A percentile compares a stretch with the other conserved stretches of the same genome.
phyloP scores from a whole-genome alignment of 2,113 vertebrate genomes.

The Recurvirostra avosetta region DNA sequence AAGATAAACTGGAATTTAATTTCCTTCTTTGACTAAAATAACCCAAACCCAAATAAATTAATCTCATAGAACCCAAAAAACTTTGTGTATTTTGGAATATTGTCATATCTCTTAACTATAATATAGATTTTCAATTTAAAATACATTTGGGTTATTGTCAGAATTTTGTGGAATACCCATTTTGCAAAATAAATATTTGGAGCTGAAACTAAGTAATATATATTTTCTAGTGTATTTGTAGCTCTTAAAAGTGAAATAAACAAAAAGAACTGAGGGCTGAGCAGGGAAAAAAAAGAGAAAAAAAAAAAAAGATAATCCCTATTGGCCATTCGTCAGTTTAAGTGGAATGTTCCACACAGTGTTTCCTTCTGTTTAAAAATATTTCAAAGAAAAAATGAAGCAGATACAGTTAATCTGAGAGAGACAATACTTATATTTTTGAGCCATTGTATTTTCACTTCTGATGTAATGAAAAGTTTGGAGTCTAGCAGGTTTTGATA shows the following conservation, averaged over 20 bases:
- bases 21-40: background rate
- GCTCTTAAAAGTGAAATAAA: background rate
- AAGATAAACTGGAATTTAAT: background rate
- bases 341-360: background rate
- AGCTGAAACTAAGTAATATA: background rate
- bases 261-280: background rate
- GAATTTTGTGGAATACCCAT: background rate
- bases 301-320: background rate
- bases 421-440: background rate
- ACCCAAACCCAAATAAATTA: background rate
- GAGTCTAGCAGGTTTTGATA: background rate
- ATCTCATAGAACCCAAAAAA: background rate
- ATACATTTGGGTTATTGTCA: background rate
- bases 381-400: background rate
- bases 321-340: background rate
- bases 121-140: background rate
- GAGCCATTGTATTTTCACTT: background rate
- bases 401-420: background rate
- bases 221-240: background rate
- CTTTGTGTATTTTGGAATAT: background rate
- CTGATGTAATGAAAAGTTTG: background rate
- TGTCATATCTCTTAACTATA: background rate
- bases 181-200: background rate
- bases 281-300: too few relatives aligned
- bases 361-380: background rate